A percentile compares a stretch with the other conserved stretches of the same genome.
Evolutionary conservation across 2,113 vertebrate species (phyloP).

Genomic region (Elgaria multicarinata): DNA sequence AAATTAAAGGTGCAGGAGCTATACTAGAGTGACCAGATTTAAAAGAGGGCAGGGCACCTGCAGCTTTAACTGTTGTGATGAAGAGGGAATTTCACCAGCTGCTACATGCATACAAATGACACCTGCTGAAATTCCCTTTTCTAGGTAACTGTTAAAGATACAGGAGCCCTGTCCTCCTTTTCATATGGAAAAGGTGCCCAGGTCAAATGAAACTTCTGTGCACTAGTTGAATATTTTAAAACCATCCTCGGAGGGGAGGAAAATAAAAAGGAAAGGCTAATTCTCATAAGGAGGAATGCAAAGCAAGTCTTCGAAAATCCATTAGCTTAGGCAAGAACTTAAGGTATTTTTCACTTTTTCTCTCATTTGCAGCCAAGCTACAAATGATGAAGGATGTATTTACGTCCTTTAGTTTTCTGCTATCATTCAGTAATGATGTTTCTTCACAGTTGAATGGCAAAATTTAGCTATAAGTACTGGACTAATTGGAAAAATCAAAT

Average conservation of each 20-base stretch:
- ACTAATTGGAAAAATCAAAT: slow-evolving; percentile 50
- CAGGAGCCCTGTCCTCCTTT: too few relatives aligned
- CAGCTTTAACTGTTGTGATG: too few relatives aligned
- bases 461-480: slow-evolving; percentile 38
- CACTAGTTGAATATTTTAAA: neutral
- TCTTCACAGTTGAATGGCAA: slow-evolving; percentile 63
- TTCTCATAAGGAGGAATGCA: slow-evolving; percentile 3
- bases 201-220: neutral
- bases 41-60: too few relatives aligned
- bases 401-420: slow-evolving; percentile 38
- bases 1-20: too few relatives aligned
- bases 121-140: too few relatives aligned
- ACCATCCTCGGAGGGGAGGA: neutral
- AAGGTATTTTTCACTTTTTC: slow-evolving; percentile 34
- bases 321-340: slow-evolving; percentile 31
- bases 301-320: slow-evolving; percentile 26
- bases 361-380: slow-evolving; percentile 42
- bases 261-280: slow-evolving; percentile 6
- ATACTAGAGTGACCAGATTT: too few relatives aligned
- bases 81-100: too few relatives aligned
- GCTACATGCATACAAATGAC: too few relatives aligned
- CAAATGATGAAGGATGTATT: slow-evolving; percentile 60
- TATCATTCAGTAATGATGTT: slow-evolving; percentile 59
- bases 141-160: too few relatives aligned
- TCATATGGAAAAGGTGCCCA: too few relatives aligned